These are phyloP conservation scores for Campoplex nolae DNA, from an alignment of 2,888 invertebrate genomes.

Conservation along the genomic window DNA sequence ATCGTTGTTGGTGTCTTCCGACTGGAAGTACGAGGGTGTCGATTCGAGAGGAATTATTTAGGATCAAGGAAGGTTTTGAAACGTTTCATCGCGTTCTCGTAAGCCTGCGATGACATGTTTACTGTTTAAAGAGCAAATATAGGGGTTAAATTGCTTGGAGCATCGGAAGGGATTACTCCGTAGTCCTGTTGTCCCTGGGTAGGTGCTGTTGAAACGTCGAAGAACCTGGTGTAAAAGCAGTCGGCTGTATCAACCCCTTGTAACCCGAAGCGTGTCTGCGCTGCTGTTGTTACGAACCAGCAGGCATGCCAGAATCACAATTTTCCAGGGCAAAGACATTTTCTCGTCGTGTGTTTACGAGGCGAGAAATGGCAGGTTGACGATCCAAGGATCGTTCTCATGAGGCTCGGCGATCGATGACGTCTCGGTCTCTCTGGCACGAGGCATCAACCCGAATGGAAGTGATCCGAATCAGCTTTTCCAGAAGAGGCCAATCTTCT, in stretches of 20 bases:
- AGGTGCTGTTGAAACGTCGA: background rate
- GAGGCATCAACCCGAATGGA: conserved; percentile 12
- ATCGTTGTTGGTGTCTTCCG: background rate
- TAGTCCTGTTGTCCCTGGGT: background rate
- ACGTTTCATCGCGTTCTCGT: background rate
- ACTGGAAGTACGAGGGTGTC: background rate
- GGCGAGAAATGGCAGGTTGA: background rate
- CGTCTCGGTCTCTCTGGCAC: background rate
- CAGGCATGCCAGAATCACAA: background rate
- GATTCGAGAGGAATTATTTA: background rate
- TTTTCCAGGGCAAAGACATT: background rate
- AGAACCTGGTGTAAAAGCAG: background rate
- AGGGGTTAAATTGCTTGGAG: background rate
- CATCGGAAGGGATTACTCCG: background rate
- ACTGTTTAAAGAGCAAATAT: background rate
- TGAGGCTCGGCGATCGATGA: background rate
- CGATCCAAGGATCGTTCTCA: background rate
- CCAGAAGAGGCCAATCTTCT: background rate
- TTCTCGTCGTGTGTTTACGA: background rate
- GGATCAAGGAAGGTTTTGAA: background rate
- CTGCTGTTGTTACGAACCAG: conserved; percentile 2
- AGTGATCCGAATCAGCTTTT: conserved; percentile 9
- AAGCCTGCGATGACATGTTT: background rate
- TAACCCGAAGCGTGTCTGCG: background rate
- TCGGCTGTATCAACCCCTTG: background rate